A percentile compares a stretch with the other conserved stretches of the same genome.
Evolutionary conservation across 2,888 invertebrate genomes (phyloP).

Genomic region (Lepidocyrtinus sp.): DNA sequence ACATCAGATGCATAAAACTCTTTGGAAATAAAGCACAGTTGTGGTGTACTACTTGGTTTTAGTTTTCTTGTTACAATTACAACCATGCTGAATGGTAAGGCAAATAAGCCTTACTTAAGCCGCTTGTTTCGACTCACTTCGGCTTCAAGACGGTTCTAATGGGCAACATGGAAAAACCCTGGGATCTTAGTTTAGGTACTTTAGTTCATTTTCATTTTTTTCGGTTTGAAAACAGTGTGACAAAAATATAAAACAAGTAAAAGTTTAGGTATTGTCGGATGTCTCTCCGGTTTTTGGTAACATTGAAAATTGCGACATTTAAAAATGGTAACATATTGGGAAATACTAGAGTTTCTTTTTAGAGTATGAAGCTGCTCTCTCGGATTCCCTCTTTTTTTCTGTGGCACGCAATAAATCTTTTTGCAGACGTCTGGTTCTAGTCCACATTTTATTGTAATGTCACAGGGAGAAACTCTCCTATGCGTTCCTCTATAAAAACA

Average conservation of each 20-base stretch:
- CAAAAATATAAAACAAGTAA: slow-evolving; percentile 9
- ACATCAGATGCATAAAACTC: too few relatives aligned
- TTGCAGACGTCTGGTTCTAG: slow-evolving; percentile 35
- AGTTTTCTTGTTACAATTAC: too few relatives aligned
- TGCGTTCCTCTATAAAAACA: slow-evolving; percentile 11
- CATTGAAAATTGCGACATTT: slow-evolving; percentile 28
- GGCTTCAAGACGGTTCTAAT: too few relatives aligned
- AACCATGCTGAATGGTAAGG: slow-evolving; percentile 2
- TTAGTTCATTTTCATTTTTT: too few relatives aligned
- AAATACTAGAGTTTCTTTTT: slow-evolving; percentile 22
- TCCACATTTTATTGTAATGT: slow-evolving; percentile 52
- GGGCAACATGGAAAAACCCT: too few relatives aligned
- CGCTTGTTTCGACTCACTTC: slow-evolving; percentile 16
- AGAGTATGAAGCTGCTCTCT: background rate
- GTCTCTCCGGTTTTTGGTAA: background rate
- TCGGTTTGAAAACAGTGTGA: too few relatives aligned
- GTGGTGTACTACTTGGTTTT: too few relatives aligned
- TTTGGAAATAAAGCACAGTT: too few relatives aligned
- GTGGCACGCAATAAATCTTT: slow-evolving; percentile 48
- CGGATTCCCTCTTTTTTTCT: slow-evolving; percentile 41
- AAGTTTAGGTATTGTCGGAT: slow-evolving; percentile 4
- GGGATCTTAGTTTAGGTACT: too few relatives aligned
- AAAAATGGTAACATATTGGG: slow-evolving; percentile 28
- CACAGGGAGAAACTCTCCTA: slow-evolving; percentile 14
- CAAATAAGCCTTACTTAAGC: slow-evolving; percentile 26